phyloP scores from a whole-genome alignment of 2,888 invertebrate genomes.

The Ormyrus nitidulus region DNA sequence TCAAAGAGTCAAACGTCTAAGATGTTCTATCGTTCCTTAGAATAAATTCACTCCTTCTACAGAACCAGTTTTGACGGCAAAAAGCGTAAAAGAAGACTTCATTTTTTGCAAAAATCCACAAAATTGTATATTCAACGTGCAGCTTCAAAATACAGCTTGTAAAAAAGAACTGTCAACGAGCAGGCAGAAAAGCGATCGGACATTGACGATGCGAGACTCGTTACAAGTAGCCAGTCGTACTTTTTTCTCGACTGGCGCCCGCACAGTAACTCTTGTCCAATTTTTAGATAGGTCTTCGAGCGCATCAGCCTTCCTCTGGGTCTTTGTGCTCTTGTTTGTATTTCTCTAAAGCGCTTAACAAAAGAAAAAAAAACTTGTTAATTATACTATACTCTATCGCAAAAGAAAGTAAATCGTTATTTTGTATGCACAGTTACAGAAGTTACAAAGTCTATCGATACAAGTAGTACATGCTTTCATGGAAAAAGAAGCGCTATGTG shows the following conservation, averaged over 20 bases:
- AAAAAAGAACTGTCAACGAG: too few relatives aligned
- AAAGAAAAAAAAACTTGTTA: not conserved
- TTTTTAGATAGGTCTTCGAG: constrained; percentile 68
- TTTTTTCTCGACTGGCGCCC: constrained; percentile 71
- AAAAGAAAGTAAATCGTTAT: constrained; percentile 22
- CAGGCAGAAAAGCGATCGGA: constrained; percentile 1
- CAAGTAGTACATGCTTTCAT: not conserved
- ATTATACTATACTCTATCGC: not conserved
- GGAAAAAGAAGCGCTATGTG: too few relatives aligned
- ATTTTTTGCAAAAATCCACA: too few relatives aligned
- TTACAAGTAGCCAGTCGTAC: constrained; percentile 68
- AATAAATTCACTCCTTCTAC: too few relatives aligned
- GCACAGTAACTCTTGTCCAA: constrained; percentile 76
- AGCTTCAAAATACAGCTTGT: too few relatives aligned
- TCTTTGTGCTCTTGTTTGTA: constrained; percentile 35
- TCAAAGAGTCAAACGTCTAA: constrained; percentile 7
- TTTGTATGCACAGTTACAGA: constrained; percentile 29
- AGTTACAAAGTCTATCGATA: constrained; percentile 23
- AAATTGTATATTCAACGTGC: too few relatives aligned
- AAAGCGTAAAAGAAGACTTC: not conserved
- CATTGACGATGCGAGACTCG: not conserved
- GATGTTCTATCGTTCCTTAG: not conserved
- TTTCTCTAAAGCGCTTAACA: constrained; percentile 26
- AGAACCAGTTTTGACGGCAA: not conserved
- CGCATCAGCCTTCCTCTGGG: constrained; percentile 20